phyloP scores from a whole-genome alignment of 1,140 invertebrate genomes.

The Heliothis virescens region DNA sequence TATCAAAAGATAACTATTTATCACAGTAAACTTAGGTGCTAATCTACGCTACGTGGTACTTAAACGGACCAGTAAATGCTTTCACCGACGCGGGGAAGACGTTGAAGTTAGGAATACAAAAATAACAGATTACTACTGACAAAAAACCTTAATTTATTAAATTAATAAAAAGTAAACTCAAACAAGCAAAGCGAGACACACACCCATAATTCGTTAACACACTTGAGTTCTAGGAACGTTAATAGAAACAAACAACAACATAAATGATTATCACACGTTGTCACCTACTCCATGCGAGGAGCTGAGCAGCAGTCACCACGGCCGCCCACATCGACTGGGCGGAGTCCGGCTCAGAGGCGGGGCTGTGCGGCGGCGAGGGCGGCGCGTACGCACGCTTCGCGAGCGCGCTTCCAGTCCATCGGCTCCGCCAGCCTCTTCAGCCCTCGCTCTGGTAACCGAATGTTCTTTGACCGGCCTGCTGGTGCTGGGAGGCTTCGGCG shows the following conservation, averaged over 20 bases:
- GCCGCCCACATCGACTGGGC: constrained; percentile 85
- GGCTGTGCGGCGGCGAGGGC: constrained; percentile 86
- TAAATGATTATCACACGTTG: constrained; percentile 72
- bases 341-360: constrained; percentile 85
- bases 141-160: constrained; percentile 81
- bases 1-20: constrained; percentile 67
- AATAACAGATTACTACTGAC: constrained; percentile 75
- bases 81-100: constrained; percentile 79
- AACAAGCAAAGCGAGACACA: constrained; percentile 79
- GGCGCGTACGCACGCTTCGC: constrained; percentile 83
- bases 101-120: constrained; percentile 77
- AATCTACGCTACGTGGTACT: constrained; percentile 65
- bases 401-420: constrained; percentile 70
- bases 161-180: constrained; percentile 78
- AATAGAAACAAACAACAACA: constrained; percentile 78
- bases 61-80: constrained; percentile 71
- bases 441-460: constrained; percentile 71
- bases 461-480: constrained; percentile 71
- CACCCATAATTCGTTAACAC: constrained; percentile 75
- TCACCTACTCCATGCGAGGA: constrained; percentile 62
- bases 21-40: constrained; percentile 82
- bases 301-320: constrained; percentile 79
- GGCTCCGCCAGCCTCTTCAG: constrained; percentile 74
- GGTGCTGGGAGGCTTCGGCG: constrained; percentile 87
- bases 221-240: constrained; percentile 79